Conservation (phyloP, 2,113 vertebrate genomes). For the Tachuris rubrigastra region DNA sequence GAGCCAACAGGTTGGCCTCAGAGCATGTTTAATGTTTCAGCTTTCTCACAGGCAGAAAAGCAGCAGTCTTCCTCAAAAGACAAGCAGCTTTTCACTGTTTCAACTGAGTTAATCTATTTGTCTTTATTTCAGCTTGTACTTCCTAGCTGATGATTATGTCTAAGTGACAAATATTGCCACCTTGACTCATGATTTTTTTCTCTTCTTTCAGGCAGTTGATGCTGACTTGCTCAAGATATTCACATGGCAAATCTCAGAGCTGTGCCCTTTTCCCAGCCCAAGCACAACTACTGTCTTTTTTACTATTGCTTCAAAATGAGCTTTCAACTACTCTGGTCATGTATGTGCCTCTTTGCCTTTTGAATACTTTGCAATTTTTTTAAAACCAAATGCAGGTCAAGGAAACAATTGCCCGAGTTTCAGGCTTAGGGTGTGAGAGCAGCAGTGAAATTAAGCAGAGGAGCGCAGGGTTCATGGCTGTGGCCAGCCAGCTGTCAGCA, state of each 20-base stretch:
- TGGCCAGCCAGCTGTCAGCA: not conserved
- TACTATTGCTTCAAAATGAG: not conserved
- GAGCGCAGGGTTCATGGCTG: accelerated
- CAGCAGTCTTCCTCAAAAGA: not conserved
- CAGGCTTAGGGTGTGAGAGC: not conserved
- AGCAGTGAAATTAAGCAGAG: not conserved
- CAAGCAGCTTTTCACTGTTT: not conserved
- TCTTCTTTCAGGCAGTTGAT: not conserved
- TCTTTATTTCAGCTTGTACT: not conserved
- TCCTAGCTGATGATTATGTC: not conserved
- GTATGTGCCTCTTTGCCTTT: not conserved
- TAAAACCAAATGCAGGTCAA: not conserved
- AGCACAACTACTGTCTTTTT: not conserved
- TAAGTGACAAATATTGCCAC: not conserved
- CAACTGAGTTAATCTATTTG: not conserved
- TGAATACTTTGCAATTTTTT: not conserved
- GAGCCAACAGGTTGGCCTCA: not conserved
- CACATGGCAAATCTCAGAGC: not conserved
- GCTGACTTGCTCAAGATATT: not conserved
- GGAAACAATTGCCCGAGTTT: not conserved
- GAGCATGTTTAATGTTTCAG: not conserved
- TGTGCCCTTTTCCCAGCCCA: not conserved
- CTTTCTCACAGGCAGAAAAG: not conserved
- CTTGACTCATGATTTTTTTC: not conserved
- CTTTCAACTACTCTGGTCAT: not conserved